phyloP scores from a whole-genome alignment of 2,113 vertebrate genomes.

The Halcyon malimbica region DNA sequence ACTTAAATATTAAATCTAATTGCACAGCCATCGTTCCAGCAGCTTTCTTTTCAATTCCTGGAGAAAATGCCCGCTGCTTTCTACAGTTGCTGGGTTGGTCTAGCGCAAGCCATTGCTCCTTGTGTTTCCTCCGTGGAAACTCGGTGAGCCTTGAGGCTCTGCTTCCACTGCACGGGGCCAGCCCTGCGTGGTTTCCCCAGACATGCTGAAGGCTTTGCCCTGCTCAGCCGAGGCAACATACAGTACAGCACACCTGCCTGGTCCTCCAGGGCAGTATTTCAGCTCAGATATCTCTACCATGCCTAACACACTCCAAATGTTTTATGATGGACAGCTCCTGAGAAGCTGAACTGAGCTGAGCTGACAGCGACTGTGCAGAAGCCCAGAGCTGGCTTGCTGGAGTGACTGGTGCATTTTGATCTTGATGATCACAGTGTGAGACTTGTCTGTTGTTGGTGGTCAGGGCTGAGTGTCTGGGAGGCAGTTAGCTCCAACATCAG shows the following conservation, averaged over 20 bases:
- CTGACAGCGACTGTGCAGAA: background rate
- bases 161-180: accelerated
- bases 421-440: background rate
- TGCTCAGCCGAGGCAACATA: accelerated
- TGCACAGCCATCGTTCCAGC: accelerated
- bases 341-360: background rate
- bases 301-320: background rate
- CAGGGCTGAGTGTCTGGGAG: background rate
- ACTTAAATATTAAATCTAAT: background rate
- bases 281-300: accelerated
- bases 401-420: background rate
- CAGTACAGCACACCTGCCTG: background rate
- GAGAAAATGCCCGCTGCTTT: accelerated
- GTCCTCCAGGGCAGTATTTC: background rate
- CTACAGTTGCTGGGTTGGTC: accelerated
- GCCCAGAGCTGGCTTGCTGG: too few relatives aligned
- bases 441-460: background rate
- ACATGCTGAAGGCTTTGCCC: background rate
- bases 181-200: background rate
- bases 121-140: accelerated
- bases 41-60: background rate
- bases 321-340: accelerated
- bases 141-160: background rate
- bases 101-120: accelerated
- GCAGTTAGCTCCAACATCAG: background rate